phyloP scores from a whole-genome alignment of 2,888 invertebrate genomes.

The Amblyjoppa fuscipennis region DNA sequence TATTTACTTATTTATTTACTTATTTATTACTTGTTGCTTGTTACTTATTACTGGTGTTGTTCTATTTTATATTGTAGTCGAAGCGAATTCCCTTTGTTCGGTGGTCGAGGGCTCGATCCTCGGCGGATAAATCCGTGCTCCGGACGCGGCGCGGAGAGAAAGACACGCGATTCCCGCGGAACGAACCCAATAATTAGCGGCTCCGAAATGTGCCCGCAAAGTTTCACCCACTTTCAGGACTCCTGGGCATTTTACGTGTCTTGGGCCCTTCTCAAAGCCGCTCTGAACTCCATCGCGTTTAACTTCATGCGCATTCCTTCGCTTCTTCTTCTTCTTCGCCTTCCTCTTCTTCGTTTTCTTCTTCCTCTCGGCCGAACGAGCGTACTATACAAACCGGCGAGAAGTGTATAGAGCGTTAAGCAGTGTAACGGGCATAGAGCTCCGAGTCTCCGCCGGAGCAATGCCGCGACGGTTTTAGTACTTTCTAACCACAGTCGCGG shows the following conservation, averaged over 20 bases:
- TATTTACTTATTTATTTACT: not conserved
- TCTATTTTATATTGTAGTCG: not conserved
- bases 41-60: not conserved
- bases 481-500: conserved; percentile 83
- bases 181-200: conserved; percentile 73
- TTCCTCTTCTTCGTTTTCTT: conserved; percentile 54
- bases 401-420: conserved; percentile 58
- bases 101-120: not conserved
- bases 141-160: not conserved
- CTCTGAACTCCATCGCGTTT: conserved; percentile 24
- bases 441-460: conserved; percentile 46
- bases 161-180: conserved; percentile 9
- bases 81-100: not conserved
- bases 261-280: conserved; percentile 1
- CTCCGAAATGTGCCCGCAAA: conserved; percentile 67
- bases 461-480: conserved; percentile 80
- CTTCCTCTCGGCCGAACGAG: conserved; percentile 41
- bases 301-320: conserved; percentile 33
- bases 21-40: too few species aligned
- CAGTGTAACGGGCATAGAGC: conserved; percentile 62
- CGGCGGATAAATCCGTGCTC: not conserved
- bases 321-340: conserved; percentile 55
- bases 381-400: conserved; percentile 59
- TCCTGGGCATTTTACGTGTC: conserved; percentile 16
- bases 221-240: conserved; percentile 14